Evolutionary conservation across 2,797 vertebrate genomes (phyloP), one percentile per base, ranked within the genome.

Genomic region (Ptychobarbus kaznakovi): DNA sequence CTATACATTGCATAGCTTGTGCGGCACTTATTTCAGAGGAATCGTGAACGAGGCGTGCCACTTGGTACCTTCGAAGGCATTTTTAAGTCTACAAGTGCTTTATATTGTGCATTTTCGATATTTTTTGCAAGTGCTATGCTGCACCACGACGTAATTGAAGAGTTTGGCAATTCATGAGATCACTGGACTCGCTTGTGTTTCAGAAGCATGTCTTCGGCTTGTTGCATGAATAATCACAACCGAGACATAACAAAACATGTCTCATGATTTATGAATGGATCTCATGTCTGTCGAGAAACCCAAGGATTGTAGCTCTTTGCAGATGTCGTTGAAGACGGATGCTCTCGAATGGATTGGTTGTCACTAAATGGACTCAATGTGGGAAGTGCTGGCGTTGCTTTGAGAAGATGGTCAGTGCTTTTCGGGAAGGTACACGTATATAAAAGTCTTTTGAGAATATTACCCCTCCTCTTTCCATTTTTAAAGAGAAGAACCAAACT

Each of bases 1-100:
- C 94, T 97, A 94, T 97, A 98, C 96, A 93, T 96, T 99, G 97
- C 97, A 98, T 99, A 98, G 97, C 96, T 98, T 95, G 93, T 94
- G 94, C 93, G 96, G 96, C 96, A 97, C 97, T 96, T 96, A 92
- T 93, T 93, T 94, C 86, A 89, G 91, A 94, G 93, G 90, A 93
- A 93, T 92, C 92, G 95, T 94, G 95, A 94, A 94, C 89, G 72
- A 90, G 92, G 91, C 90, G 94, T 92, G 93, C 93, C 93, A 92
- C 94, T 90, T 90, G 89, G 92, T 94, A 94, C 95, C 93, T 94
- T 94, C 93, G 94, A 96, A 97, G 96, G 96, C 96, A 94, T 95
- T 95, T 94, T 91, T 20, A 35, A 76, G 49, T 95, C 95, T 94
- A 95, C 96, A 97, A 97, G 96, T 96, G 97, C 96, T 97, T 93